Evolutionary conservation across 2,888 invertebrate genomes (phyloP), one percentile per base, ranked within the genome.

Genomic region (Cheiracanthium punctorium): DNA sequence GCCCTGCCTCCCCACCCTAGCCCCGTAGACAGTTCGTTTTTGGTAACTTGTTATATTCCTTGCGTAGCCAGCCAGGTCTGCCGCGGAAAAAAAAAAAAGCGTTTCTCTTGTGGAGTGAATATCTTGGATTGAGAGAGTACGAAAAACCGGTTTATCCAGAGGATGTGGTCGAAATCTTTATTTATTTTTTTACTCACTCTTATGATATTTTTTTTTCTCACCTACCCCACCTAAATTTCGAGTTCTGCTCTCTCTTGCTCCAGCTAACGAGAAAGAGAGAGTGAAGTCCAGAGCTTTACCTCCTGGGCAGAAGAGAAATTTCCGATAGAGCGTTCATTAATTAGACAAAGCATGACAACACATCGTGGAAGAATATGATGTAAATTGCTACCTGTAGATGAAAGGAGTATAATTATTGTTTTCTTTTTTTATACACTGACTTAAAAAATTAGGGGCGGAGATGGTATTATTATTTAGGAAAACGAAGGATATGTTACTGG

Each of bases 1-100:
- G 24, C 58, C 43, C 5, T 48, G 43, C 43, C 37, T 14, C 43
- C 43, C 43, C 58, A 4, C 58, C 24, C 5, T n/a, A n/a, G n/a
- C 24, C 24, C 58, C 17, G 10, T 17, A 17, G 58, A 24, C 24
- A 48, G 14, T 48, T 48, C 43, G 58, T 58, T 58, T 58, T 17
- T 58, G 58, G 58, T 58, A 24, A 58, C 58, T 58, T 58, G 58
- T 58, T 58, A 58, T 48, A 48, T 24, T 17, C 58, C 24, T 58
- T 48, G 43, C 43, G 37, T 10, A n/a, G n/a, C n/a, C n/a, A n/a
- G 43, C 43, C 43, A 48, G 17, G 43, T 17, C 58, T 58, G 58
- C n/a, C n/a, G n/a, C n/a, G n/a, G n/a, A n/a, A n/a, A n/a, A n/a
- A n/a, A n/a, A n/a, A n/a, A n/a, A 4, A 24, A 58, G 58, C 58